Evolutionary conservation across 2,797 vertebrate species (phyloP), one percentile per base, ranked within the genome.

Genomic region (Lophotriccus pileatus): DNA sequence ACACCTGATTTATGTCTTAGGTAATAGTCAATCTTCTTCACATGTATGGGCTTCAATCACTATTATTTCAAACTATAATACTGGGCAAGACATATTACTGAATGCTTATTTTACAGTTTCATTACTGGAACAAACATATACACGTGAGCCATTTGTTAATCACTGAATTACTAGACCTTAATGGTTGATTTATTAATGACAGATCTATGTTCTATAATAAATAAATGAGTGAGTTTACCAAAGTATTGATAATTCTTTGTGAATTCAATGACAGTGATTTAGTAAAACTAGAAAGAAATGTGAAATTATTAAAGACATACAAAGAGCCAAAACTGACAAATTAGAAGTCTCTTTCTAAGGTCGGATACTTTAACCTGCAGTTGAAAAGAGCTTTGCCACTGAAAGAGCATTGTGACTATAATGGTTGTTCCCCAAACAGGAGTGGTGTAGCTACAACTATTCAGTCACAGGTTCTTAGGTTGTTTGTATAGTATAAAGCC

Each of bases 401-500:
- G 90, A 95, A 96, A 95, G 90, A 96, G 77, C 92, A 90, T 95
- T 94, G 88, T 93, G 80, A 89, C 84, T 41, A 24, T 90, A 95
- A 79, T 92, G 88, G 94, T 84, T 66, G n/a, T 82, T 95, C 80
- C 77, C 67, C 43, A 93, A 92, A 93, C 87, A 91, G 82, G 79
- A 89, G 64, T 70, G 75, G 76, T 95, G 49, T 91, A 79, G 89
- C 64, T 94, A 92, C 93, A 95, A 95, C 83, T 90, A 93, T 92
- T 95, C 90, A 94, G 86, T 49, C 90, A 44, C 89, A 94, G 66
- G 91, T 96, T 95, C 89, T 95, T 93, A 86, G 83, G 79, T 91
- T 96, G 95, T 95, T 95, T 95, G 74, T 94, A 69, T 93, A 93
- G 93, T 89, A 94, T 94, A 95, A 96, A 94, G 88, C 86, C 93